These are phyloP conservation scores for Drosophila borborema DNA, from an alignment of 2,888 invertebrate genomes.

Conservation along the genomic window DNA sequence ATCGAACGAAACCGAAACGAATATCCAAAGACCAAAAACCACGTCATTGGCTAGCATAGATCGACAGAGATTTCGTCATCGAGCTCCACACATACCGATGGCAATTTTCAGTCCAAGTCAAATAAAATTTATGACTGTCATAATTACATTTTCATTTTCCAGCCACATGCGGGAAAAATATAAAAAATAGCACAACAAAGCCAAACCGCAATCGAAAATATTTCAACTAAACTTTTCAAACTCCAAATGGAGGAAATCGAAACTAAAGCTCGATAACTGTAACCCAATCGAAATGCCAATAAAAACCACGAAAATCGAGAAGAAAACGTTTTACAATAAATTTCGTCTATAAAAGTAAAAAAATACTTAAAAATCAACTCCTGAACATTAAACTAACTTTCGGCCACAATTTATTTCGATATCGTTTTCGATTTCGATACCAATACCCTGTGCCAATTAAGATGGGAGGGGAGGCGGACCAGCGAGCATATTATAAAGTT, in stretches of 20 bases:
- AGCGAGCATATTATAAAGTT: not conserved
- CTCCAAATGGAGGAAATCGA: slow-evolving; percentile 12
- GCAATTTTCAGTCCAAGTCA: slow-evolving; percentile 38
- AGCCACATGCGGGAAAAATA: slow-evolving; percentile 7
- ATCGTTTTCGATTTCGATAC: slow-evolving; percentile 41
- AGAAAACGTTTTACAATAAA: slow-evolving; percentile 53
- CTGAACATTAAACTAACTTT: slow-evolving; percentile 59
- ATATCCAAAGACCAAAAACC: slow-evolving; percentile 1
- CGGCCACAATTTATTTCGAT: slow-evolving; percentile 59
- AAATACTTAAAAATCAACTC: slow-evolving; percentile 7
- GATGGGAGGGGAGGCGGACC: not conserved
- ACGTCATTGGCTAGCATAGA: slow-evolving; percentile 50
- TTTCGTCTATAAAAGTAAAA: slow-evolving; percentile 37
- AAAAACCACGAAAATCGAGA: slow-evolving; percentile 51
- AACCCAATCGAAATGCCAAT: slow-evolving; percentile 27
- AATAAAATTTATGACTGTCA: slow-evolving; percentile 46
- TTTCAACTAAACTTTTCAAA: slow-evolving; percentile 9
- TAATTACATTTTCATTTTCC: slow-evolving; percentile 55
- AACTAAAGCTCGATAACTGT: slow-evolving; percentile 6
- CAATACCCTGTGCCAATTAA: slow-evolving; percentile 1
- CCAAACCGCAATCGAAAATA: slow-evolving; percentile 29
- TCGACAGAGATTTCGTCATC: slow-evolving; percentile 61
- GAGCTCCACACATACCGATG: not conserved
- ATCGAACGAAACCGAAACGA: slow-evolving; percentile 20
- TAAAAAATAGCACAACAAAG: slow-evolving; percentile 15